Percentiles rank a stretch among this genome's conserved stretches.
These are phyloP conservation scores for Tricholaema leucomelas DNA, from an alignment of 2,113 vertebrate genomes.

Conservation along the genomic window DNA sequence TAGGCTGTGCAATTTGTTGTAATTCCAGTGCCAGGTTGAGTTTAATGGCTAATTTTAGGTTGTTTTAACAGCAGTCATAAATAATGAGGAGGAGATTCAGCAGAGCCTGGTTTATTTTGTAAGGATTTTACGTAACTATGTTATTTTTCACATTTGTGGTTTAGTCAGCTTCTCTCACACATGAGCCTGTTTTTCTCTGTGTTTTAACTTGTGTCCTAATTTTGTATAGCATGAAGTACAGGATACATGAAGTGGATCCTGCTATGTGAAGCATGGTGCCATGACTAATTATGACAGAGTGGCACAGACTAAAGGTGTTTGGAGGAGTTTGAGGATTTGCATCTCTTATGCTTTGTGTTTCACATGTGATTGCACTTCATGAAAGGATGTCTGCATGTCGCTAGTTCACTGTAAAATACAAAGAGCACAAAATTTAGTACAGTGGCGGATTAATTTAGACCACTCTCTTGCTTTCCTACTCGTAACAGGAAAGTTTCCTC, in stretches of 20 bases:
- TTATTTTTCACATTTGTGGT: neutral
- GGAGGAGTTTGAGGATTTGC: neutral
- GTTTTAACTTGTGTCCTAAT: neutral
- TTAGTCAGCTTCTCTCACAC: neutral
- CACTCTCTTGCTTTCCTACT: neutral
- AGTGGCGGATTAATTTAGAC: neutral
- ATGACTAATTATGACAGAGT: neutral
- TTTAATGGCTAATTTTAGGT: slow-evolving; percentile 2
- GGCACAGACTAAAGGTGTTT: neutral
- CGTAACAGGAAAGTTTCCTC: neutral
- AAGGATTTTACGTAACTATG: neutral
- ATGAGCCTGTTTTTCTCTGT: neutral
- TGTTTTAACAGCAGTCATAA: neutral
- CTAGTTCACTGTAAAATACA: neutral
- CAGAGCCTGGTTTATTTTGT: neutral
- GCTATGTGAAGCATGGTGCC: neutral
- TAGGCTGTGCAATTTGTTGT: neutral
- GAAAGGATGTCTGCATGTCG: neutral
- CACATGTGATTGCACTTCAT: neutral
- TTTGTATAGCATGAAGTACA: neutral
- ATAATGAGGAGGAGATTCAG: neutral
- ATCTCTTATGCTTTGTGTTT: neutral
- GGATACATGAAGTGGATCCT: neutral
- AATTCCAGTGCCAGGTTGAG: neutral
- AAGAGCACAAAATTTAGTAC: neutral